Base-by-base conservation (phyloP, 2,113 vertebrate species). In the Erinaceus europaeus region DNA sequence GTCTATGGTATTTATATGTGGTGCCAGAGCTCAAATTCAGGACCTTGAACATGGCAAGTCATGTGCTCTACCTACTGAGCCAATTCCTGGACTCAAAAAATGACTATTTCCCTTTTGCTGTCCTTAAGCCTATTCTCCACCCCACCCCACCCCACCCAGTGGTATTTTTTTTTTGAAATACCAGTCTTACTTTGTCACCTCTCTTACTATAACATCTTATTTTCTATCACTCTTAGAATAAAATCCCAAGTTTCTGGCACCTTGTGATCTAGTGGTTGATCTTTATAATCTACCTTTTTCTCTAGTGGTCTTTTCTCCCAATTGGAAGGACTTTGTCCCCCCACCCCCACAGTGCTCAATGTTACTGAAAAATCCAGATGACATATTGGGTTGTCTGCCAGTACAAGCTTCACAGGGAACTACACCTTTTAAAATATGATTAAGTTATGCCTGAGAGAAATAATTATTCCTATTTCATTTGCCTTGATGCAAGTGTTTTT, bases 381-480 rank as follows among this genome's bases (percentile, higher is more conserved):
- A 38, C 61, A 67, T 44, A 3, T 4, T n/a, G n/a, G 46, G 62
- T 67, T 34, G 46, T 84, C 92, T 78, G 79, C 38, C 55, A 68
- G 62, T 0, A 90, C 42, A 71, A 85, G 76, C 0, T 84, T 48
- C 78, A 23, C 23, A 74, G 90, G 77, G 78, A 91, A 78, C 44
- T 90, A 59, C 25, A 12, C 72, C 75, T 38, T 86, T 90, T 91
- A 91, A 97, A 94, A 89, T 67, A 89, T 86, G 90, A 90, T 59
- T 88, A 73, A 94, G n/a, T 88, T 88, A 46, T 53, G 74, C 88
- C 57, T 92, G 69, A 90, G 94, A 96, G 92, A 72, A 95, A 86
- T 90, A 90, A 92, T 84, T 90, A 83, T 87, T 82, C 62, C 42
- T 93, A 27, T 61, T 94, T 93, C 88, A 90, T 91, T 96, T 94